Evolutionary conservation across 2,888 invertebrate genomes (phyloP), one percentile per base, ranked within the genome.

Genomic region (Stenichneumon culpator): DNA sequence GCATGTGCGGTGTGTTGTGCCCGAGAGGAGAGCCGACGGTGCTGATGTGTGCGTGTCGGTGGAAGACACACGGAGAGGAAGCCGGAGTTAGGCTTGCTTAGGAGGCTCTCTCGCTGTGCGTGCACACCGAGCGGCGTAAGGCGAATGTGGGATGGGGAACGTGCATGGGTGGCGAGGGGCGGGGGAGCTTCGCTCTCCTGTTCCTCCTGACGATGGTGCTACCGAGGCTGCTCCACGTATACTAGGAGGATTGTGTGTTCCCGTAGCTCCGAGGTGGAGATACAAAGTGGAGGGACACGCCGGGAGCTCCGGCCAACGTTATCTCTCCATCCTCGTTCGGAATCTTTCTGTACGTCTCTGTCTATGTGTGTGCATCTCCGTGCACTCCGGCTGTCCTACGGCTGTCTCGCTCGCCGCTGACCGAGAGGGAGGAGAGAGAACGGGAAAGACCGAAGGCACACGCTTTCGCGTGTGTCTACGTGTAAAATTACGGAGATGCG

Each of bases 141-240:
- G 74, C 75, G 80, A 74, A 83, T 83, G 81, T 83, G 79, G 83
- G 80, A 83, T 73, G 82, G 54, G 79, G 75, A 9, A 79, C 79
- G 77, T 44, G 67, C 7, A 19, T n/a, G 7, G 52, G 22, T 9
- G 54, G 22, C 6, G 19, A 2, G 36, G 36, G 36, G 39, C n/a
- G 39, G 39, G 9, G 39, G 39, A 2, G 39, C 7, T 11, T 22
- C 11, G 54, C 54, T 54, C 11, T 54, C 54, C 54, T 54, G 54
- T 54, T 54, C 22, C 54, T 54, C 54, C 54, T 54, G 22, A 22
- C 11, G 22, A 22, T 7, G 22, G 11, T 39, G 39, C 39, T 39
- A 11, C 39, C 39, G 39, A 39, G 39, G 39, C 11, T 39, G 39
- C 39, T 39, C 11, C 39, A 54, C 54, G 22, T 19, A 54, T 9